Evolutionary conservation across 1,140 invertebrate species (phyloP).

Genomic region (Cydia pomonella): DNA sequence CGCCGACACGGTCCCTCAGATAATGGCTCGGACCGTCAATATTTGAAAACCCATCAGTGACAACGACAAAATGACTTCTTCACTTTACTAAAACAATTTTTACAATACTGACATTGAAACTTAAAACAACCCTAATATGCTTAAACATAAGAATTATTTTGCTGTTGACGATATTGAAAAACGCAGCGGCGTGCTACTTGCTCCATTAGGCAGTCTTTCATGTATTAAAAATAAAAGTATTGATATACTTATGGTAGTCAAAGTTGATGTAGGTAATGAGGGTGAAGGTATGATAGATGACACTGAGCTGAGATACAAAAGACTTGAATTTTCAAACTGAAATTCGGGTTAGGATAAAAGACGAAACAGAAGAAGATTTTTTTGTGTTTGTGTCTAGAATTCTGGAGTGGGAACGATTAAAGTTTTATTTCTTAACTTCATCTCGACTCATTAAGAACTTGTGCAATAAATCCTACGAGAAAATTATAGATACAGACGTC

Average conservation of each 20-base stretch:
- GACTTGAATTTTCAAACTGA: background rate
- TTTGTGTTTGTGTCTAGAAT: slow-evolving; percentile 1
- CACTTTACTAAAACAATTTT: slow-evolving; percentile 56
- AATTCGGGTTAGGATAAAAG: background rate
- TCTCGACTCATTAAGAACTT: slow-evolving; percentile 65
- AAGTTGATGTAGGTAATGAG: slow-evolving; percentile 44
- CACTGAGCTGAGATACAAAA: slow-evolving; percentile 20
- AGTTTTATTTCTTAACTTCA: slow-evolving; percentile 45
- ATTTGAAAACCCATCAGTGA: slow-evolving; percentile 72
- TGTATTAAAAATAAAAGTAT: slow-evolving; percentile 57
- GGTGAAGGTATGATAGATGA: slow-evolving; percentile 37
- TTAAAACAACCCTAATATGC: slow-evolving; percentile 33
- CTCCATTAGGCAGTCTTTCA: slow-evolving; percentile 52
- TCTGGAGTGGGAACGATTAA: background rate
- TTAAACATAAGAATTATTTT: slow-evolving; percentile 36
- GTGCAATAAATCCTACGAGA: slow-evolving; percentile 68
- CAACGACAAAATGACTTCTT: slow-evolving; percentile 62
- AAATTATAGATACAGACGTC: slow-evolving; percentile 66
- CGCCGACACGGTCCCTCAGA: slow-evolving; percentile 58
- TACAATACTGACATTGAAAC: slow-evolving; percentile 32
- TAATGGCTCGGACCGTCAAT: slow-evolving; percentile 71
- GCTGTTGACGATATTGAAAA: background rate
- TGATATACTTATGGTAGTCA: slow-evolving; percentile 35
- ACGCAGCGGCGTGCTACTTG: slow-evolving; percentile 44
- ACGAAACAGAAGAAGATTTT: background rate